These are phyloP conservation scores for Thomomys bottae DNA, from an alignment of 2,113 vertebrate genomes.

Conservation along the genomic window DNA sequence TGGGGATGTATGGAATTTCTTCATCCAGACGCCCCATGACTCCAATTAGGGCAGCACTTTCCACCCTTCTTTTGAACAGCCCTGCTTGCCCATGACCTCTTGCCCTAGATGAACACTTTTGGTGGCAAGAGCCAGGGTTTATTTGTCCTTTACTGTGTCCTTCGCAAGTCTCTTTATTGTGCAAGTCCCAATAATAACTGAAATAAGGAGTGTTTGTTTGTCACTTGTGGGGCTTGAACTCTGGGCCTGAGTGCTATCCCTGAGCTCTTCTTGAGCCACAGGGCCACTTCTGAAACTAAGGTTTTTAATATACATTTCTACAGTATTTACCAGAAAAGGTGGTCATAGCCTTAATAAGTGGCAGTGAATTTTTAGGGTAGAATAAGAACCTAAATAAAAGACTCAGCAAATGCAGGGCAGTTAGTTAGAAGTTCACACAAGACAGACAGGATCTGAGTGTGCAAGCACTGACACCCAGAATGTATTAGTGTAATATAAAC, in stretches of 20 bases:
- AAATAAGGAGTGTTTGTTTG: no score
- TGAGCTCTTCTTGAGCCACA: no score
- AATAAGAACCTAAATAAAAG: neutral
- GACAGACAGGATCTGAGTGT: constrained; percentile 9
- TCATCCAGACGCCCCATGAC: neutral
- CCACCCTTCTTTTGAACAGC: neutral
- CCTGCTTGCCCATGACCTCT: no score
- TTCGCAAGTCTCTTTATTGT: neutral
- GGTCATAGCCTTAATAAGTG: neutral
- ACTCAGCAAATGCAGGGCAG: neutral
- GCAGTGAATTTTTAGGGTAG: neutral
- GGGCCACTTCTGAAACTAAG: no score
- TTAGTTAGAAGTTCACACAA: constrained; percentile 28
- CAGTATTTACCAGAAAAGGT: constrained; percentile 36
- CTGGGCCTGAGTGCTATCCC: no score
- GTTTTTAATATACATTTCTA: neutral
- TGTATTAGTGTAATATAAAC: constrained; percentile 63
- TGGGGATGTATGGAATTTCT: neutral
- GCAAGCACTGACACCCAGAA: constrained; percentile 38
- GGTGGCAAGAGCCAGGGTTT: neutral
- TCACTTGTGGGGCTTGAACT: no score
- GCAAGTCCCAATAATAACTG: neutral
- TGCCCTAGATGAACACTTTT: neutral
- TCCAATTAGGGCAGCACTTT: neutral
- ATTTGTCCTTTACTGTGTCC: neutral